Base-by-base conservation (phyloP, 2,113 vertebrate species). In the Podarcis raffonei region DNA sequence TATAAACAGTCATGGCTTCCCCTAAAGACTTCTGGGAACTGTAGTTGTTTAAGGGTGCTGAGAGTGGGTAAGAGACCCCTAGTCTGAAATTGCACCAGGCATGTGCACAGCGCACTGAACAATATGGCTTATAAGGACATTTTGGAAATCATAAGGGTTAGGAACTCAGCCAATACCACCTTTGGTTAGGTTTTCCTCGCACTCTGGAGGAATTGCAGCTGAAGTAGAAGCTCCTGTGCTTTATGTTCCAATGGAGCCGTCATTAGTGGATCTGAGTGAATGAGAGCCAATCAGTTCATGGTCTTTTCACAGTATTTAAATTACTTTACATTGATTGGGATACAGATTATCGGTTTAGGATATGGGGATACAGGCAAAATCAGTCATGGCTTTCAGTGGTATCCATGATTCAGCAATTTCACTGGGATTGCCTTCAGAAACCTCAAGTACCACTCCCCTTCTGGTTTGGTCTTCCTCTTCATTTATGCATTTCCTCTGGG, bases 321-420 rank as follows among this genome's bases (percentile, higher is more conserved):
- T 9, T 30, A 62, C 62, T 32, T 20, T 81, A 53, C 13, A 32
- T 76, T 13, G 3, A 77, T 84, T 59, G 5, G 15, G 30, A 59
- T 66, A 27, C 22, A 30, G 12, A 1, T 89, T 66, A 65, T 90
- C 78, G 71, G 22, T 6, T 23, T 23, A 83, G 53, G 71, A 81
- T 87, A 30, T 1, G 4, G 7, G 48, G 11, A 5, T 42, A 8
- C 66, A 2, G 48, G 2, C 6, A 0, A 37, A 80, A 6, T n/a
- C 13, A 72, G 0, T 0, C 8, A 8, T 12, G 62, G 8, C 6
- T 37, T 42, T 81, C 22, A 4, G 15, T 3, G 0, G 53, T 57
- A 1, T 25, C 48, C 39, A 81, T 7, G 8, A 39, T 69, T 86
- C 0, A 0, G 15, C n/a, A 6, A 32, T 39, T 13, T 85, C 76